These are phyloP conservation scores for Peromyscus maniculatus DNA, from an alignment of 2,113 vertebrate genomes.

Conservation along the genomic window DNA sequence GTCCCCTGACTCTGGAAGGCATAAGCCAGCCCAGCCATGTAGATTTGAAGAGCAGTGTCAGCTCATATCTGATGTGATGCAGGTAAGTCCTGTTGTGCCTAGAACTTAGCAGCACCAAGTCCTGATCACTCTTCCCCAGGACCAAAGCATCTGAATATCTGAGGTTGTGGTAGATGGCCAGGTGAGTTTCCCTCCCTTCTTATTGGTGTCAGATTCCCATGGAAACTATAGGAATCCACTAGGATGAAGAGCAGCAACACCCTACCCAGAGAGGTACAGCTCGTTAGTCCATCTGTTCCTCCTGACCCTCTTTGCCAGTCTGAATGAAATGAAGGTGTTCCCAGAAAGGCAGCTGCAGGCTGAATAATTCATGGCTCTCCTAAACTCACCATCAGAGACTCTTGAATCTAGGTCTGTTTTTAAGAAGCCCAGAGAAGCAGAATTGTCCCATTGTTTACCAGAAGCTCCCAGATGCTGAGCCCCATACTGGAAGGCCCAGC, in stretches of 20 bases:
- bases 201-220: neutral
- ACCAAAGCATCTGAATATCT: neutral
- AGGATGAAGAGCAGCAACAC: neutral
- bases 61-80: neutral
- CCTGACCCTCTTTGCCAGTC: too few relatives aligned
- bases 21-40: fast-evolving
- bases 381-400: too few relatives aligned
- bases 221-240: neutral
- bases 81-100: neutral
- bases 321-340: too few relatives aligned
- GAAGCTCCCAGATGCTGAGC: too few relatives aligned
- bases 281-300: neutral
- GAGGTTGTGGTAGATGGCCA: neutral
- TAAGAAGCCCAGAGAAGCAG: too few relatives aligned
- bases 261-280: neutral
- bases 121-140: too few relatives aligned
- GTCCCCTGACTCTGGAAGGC: too few relatives aligned
- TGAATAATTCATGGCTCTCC: too few relatives aligned
- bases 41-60: neutral
- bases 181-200: neutral
- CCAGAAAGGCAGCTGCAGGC: too few relatives aligned
- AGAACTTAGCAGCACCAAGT: neutral
- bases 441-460: too few relatives aligned
- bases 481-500: neutral
- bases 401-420: too few relatives aligned